phyloP scores from a whole-genome alignment of 1,140 invertebrate genomes.

The Trachelipus rathkii region DNA sequence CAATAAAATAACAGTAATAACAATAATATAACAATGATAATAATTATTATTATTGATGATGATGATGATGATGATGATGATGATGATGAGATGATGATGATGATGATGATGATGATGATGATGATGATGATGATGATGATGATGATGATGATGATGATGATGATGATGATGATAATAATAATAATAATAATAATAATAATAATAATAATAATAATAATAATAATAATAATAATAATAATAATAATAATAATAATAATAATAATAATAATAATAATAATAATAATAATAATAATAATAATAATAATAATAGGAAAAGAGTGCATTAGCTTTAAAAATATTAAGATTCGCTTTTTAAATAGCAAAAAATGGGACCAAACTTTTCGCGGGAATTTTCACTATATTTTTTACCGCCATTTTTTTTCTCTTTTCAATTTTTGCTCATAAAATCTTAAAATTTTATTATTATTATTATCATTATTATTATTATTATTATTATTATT shows the following conservation, averaged over 20 bases:
- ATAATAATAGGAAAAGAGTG: too few relatives aligned
- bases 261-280: constrained; percentile 15
- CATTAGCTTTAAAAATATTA: too few relatives aligned
- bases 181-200: constrained; percentile 9
- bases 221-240: neutral
- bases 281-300: neutral
- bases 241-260: neutral
- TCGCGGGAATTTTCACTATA: too few relatives aligned
- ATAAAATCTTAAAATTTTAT: neutral
- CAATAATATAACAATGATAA: too few relatives aligned
- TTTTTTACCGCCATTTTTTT: too few relatives aligned
- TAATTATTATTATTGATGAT: neutral
- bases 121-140: neutral
- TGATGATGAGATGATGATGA: neutral
- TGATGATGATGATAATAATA: neutral
- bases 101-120: neutral
- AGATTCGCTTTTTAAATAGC: too few relatives aligned
- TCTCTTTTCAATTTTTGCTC: too few relatives aligned
- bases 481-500: constrained; percentile 13
- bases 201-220: constrained; percentile 15
- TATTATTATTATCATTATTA: constrained; percentile 10
- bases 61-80: neutral
- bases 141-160: neutral
- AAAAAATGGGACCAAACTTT: too few relatives aligned
- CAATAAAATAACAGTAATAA: too few relatives aligned